Percentiles rank a stretch among this genome's conserved stretches.
Evolutionary conservation across 2,888 invertebrate genomes (phyloP).

Genomic region (Epinotia brunnichana): DNA sequence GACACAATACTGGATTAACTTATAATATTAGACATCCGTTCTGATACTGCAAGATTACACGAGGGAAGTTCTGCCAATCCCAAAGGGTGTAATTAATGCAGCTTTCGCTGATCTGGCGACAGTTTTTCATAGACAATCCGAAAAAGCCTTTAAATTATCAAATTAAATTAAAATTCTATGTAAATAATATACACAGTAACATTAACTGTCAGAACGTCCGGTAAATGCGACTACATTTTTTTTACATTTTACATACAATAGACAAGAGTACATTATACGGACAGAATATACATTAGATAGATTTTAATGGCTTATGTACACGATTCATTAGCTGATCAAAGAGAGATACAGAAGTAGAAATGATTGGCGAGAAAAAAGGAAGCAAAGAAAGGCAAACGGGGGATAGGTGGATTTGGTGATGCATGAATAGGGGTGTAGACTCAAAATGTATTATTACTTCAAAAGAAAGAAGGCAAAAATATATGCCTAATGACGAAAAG

Average conservation of each 20-base stretch:
- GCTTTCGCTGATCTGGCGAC: too few relatives aligned
- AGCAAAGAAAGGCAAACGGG: too few relatives aligned
- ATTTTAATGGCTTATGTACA: not conserved
- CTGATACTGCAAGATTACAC: conserved; percentile 3
- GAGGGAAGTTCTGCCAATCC: not conserved
- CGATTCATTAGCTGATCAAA: not conserved
- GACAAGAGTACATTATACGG: not conserved
- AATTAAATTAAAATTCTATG: not conserved
- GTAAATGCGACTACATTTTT: conserved; percentile 9
- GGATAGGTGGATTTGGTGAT: too few relatives aligned
- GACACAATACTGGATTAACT: conserved; percentile 26
- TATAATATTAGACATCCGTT: conserved; percentile 11
- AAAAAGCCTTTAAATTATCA: not conserved
- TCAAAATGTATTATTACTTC: too few relatives aligned
- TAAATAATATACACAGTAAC: not conserved
- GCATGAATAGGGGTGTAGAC: too few relatives aligned
- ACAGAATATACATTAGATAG: not conserved
- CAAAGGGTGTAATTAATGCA: not conserved
- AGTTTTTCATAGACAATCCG: too few relatives aligned
- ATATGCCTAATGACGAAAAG: too few relatives aligned
- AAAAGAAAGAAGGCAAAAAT: too few relatives aligned
- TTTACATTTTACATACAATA: not conserved
- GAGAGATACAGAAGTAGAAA: not conserved
- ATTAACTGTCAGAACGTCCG: conserved; percentile 2
- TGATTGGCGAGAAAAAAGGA: not conserved